Conservation (phyloP, 2,113 vertebrate genomes). For the Lycaon pictus region DNA sequence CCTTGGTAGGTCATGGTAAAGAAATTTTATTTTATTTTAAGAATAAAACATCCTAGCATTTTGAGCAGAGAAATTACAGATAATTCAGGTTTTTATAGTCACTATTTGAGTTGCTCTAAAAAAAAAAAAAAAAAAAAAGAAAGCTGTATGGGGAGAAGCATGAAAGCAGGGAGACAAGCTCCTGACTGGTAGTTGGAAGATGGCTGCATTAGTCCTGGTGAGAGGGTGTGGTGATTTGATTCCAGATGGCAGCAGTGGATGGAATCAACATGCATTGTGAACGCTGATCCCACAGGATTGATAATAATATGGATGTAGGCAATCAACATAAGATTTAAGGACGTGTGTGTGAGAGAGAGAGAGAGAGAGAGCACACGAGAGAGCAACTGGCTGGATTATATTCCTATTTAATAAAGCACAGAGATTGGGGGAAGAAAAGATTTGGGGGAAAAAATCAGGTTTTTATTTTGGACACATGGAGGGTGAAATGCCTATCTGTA, state of each 20-base stretch:
- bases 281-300: background rate
- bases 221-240: background rate
- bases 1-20: background rate
- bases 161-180: background rate
- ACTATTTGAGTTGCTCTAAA: background rate
- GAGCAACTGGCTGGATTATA: background rate
- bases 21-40: background rate
- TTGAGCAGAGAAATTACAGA: background rate
- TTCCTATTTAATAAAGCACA: background rate
- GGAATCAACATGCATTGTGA: background rate
- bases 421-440: background rate
- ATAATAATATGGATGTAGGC: background rate
- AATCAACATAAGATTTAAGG: background rate
- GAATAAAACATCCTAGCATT: background rate
- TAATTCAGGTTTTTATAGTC: background rate
- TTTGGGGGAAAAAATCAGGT: conserved; percentile 6
- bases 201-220: background rate
- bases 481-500: background rate
- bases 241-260: background rate
- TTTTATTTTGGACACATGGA: background rate
- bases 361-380: too few species aligned
- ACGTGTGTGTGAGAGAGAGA: background rate
- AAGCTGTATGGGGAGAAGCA: background rate
- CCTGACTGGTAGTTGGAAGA: background rate
- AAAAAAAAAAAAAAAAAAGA: background rate